A percentile compares a stretch with the other conserved stretches of the same genome.
Conservation (phyloP, 2,113 vertebrate genomes). For the Scortum barcoo region DNA sequence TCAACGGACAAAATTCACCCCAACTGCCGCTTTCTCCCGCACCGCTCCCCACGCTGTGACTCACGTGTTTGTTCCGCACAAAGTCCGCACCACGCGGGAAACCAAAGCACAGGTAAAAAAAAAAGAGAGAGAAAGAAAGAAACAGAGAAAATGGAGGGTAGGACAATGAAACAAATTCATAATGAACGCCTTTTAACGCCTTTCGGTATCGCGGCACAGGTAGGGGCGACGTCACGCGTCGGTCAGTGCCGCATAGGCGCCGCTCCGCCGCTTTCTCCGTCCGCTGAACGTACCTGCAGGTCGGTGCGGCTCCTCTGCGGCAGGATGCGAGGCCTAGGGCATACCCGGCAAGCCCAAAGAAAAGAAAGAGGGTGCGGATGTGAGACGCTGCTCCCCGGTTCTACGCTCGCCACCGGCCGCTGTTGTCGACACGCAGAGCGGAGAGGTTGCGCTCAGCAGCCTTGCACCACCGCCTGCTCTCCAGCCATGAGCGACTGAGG, state of each 20-base stretch:
- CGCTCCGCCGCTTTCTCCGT: slow-evolving; percentile 4
- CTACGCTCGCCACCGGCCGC: neutral
- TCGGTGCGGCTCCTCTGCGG: slow-evolving; percentile 57
- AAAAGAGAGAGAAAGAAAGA: no score
- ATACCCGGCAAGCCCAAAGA: slow-evolving; percentile 7
- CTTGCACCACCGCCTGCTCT: slow-evolving; percentile 43
- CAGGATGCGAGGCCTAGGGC: slow-evolving; percentile 17
- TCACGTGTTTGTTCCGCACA: neutral
- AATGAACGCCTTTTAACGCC: no score
- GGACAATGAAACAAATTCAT: no score
- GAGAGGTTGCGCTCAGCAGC: slow-evolving; percentile 36
- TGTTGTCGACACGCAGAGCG: slow-evolving; percentile 6
- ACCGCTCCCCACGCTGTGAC: neutral
- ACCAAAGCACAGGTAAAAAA: neutral
- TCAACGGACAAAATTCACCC: neutral
- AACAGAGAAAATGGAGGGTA: neutral
- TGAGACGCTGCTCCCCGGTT: neutral
- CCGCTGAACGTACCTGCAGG: slow-evolving; percentile 67
- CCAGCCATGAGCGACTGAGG: slow-evolving; percentile 49
- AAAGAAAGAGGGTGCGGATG: no score
- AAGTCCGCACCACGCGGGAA: neutral
- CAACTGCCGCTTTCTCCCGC: neutral
- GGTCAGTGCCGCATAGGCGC: slow-evolving; percentile 68
- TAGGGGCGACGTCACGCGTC: slow-evolving; percentile 38
- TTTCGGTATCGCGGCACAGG: slow-evolving; percentile 36